Evolutionary conservation across 2,113 vertebrate species (phyloP), one percentile per base, ranked within the genome.

Genomic region (Speoplatyrhinus poulsoni): DNA sequence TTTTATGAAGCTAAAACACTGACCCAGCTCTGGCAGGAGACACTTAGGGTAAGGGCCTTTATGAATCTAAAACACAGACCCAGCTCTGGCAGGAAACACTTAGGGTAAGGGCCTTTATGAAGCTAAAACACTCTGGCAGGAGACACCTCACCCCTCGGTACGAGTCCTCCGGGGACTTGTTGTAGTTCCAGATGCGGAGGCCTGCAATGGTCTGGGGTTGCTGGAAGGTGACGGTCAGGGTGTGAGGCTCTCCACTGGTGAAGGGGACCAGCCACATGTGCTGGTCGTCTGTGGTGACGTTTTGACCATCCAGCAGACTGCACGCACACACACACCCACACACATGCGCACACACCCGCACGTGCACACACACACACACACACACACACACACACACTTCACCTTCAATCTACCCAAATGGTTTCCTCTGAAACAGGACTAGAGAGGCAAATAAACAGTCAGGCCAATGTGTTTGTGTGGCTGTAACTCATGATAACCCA

Each of bases 201-300:
- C 98, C 98, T 0, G 94, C 92, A 41, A 99, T 91, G 53, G 89
- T 93, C 62, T 97, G 93, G 4, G 80, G 66, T 79, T 91, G 90
- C 81, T 81, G 84, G 76, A 99, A 97, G 74, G 71, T 81, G 73
- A 98, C 87, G 8, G 78, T 92, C 77, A 99, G 83, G 57, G 91
- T 85, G 89, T 97, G 96, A 80, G 95, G 85, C 72, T 90, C 90
- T 73, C 95, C 95, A 6, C 84, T 88, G 52, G 91, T 93, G 88
- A 98, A 99, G 63, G 97, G 96, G 79, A 98, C 92, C 79, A 99
- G 93, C 97, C 98, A 99, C 98, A 99, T 99, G 82, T 98, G 94
- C 68, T 92, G 90, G 68, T 97, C 96, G 41, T 98, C 96, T 6
- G 81, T 93, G 13, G 96, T 99, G 79, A 99, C 92, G 87, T 99